Base-by-base conservation (phyloP, 1,140 invertebrate genomes). In the Piezodorus guildinii region DNA sequence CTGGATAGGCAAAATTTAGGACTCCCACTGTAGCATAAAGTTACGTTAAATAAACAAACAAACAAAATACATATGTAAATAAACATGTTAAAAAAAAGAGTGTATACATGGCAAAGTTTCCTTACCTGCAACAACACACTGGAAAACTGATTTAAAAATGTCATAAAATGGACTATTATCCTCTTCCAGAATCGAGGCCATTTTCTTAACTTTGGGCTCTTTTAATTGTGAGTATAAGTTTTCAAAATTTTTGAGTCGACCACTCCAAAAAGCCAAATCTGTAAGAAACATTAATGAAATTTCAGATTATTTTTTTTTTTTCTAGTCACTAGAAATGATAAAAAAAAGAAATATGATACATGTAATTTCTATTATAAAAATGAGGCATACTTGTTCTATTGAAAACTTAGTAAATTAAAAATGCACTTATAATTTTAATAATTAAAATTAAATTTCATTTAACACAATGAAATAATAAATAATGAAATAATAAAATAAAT, bases 151-250 rank as follows among this genome's bases (percentile, higher is more conserved):
- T 64, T 84, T 83, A 72, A 90, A 90, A 51, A 81, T 81, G 49
- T 77, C 76, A 30, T 84, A 79, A 72, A 90, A 91, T 19, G 85
- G 84, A 65, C 87, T 91, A 39, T 83, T 75, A 1, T 83, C 84
- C 63, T 80, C 75, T 72, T 91, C 85, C 4, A 93, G 72, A 46
- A 91, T 82, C 60, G 82, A 78, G 1, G 83, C 85, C 81, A 94
- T 90, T 68, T 85, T 86, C 69, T 86, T 85, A 0, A 94, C 86
- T 68, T 85, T 77, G 9, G 83, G 83, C 72, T 90, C 85, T 39
- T 81, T 76, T 56, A 91, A 72, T 71, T 96, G 92, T 61, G 85
- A 83, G 69, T 91, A 91, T 65, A 96, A 87, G 51, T 84, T 86
- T 73, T 92, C 85, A 5, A 86, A 71, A 70, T 80, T 78, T 65